phyloP scores from a whole-genome alignment of 2,113 vertebrate species.

The Trematomus loennbergii region DNA sequence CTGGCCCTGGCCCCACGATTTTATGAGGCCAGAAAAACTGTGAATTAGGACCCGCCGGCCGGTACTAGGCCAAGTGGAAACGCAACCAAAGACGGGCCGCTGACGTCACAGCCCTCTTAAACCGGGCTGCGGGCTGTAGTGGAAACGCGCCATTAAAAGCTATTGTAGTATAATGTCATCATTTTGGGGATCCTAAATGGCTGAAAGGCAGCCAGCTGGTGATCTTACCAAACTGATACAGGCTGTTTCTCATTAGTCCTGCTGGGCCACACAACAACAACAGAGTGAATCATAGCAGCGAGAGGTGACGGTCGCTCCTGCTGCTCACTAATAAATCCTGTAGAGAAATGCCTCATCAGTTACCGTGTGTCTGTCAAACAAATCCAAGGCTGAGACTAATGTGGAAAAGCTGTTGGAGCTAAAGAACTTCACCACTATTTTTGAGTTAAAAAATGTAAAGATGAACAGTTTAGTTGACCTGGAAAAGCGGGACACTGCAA shows the following conservation, averaged over 20 bases:
- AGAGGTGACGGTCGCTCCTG: background rate
- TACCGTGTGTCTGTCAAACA: conserved; percentile 7
- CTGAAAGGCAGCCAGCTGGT: conserved; percentile 15
- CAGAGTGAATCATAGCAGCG: conserved; percentile 14
- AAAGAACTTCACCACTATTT: background rate
- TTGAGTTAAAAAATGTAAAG: too few relatives aligned
- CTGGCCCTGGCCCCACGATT: too few relatives aligned
- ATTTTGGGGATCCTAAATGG: conserved; percentile 5
- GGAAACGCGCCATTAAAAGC: too few relatives aligned
- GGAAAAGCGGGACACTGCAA: background rate
- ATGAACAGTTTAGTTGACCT: background rate
- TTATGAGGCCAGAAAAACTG: too few relatives aligned
- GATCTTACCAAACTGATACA: background rate
- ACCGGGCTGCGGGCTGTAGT: too few relatives aligned
- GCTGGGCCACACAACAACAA: conserved; percentile 24
- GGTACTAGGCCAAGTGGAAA: too few relatives aligned
- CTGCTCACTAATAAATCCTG: conserved; percentile 49
- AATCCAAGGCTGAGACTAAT: background rate
- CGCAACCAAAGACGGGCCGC: too few relatives aligned
- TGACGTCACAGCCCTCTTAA: too few relatives aligned
- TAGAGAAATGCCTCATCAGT: conserved; percentile 29
- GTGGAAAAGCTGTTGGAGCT: background rate
- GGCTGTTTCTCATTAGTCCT: conserved; percentile 61
- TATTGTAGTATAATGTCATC: conserved; percentile 53
- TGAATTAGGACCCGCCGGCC: too few relatives aligned